phyloP scores from a whole-genome alignment of 2,797 vertebrate species.

The Pagetopsis macropterus region DNA sequence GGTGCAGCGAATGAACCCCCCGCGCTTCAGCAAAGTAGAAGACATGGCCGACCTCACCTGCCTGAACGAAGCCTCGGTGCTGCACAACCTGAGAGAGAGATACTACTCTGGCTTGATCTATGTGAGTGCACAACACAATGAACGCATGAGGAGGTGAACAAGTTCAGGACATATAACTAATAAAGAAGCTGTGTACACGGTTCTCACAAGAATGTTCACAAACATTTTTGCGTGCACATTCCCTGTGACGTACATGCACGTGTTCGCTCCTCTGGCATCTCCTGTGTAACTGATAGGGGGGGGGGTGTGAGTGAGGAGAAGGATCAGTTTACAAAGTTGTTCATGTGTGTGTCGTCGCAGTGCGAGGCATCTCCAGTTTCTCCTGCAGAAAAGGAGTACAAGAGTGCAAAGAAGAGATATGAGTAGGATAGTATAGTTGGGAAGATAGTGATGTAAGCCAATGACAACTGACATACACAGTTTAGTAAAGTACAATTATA shows the following conservation, averaged over 20 bases:
- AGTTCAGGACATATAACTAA: neutral
- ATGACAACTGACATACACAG: neutral
- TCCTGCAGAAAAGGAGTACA: conserved; percentile 22
- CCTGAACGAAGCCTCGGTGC: conserved; percentile 93
- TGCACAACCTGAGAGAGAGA: conserved; percentile 93
- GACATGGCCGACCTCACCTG: conserved; percentile 96
- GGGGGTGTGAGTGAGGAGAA: conserved; percentile 30
- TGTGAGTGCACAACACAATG: conserved; percentile 79
- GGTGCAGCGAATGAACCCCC: conserved; percentile 95
- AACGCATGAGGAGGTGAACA: neutral
- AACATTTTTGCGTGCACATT: neutral
- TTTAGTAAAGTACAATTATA: conserved; percentile 21
- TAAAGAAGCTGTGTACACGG: neutral
- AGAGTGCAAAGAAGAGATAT: conserved; percentile 18
- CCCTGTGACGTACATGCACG: conserved; percentile 25
- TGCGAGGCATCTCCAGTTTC: conserved; percentile 56
- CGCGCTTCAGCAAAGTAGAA: conserved; percentile 94
- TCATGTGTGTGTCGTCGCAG: conserved; percentile 23
- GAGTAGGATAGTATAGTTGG: neutral
- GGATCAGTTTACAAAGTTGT: conserved; percentile 67
- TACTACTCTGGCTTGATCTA: conserved; percentile 95
- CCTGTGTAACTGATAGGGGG: conserved; percentile 64
- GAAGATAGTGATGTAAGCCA: conserved; percentile 8
- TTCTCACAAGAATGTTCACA: neutral
- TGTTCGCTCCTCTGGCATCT: conserved; percentile 40